Evolutionary conservation across 2,113 vertebrate genomes (phyloP).

Genomic region (Myotis lucifugus): DNA sequence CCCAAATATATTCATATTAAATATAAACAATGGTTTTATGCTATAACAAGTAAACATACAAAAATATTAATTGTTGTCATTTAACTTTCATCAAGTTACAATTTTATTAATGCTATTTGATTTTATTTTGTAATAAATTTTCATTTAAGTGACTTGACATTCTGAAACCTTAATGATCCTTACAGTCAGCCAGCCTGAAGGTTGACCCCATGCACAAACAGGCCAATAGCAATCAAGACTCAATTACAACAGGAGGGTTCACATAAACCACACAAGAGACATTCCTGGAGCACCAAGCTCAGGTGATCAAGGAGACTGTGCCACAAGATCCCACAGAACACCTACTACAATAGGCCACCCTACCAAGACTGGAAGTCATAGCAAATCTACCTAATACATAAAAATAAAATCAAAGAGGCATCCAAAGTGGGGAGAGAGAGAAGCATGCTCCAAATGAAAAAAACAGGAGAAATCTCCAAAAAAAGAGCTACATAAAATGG

Average conservation of each 20-base stretch:
- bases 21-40: not conserved
- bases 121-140: slow-evolving; percentile 43
- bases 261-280: too few relatives aligned
- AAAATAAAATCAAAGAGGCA: too few relatives aligned
- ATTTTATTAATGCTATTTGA: not conserved
- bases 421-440: not conserved
- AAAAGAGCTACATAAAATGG: not conserved
- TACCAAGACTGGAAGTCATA: too few relatives aligned
- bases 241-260: too few relatives aligned
- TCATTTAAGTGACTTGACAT: slow-evolving; percentile 17
- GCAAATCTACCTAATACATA: too few relatives aligned
- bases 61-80: not conserved
- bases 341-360: too few relatives aligned
- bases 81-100: not conserved
- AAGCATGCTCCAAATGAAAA: not conserved
- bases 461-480: not conserved
- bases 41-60: not conserved
- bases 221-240: too few relatives aligned
- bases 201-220: too few relatives aligned
- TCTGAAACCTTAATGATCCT: not conserved
- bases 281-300: too few relatives aligned
- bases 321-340: too few relatives aligned
- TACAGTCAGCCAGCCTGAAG: too few relatives aligned
- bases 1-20: not conserved
- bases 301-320: too few relatives aligned